These are phyloP conservation scores for Corvus moneduloides DNA, from an alignment of 2,113 vertebrate species.

Conservation along the genomic window DNA sequence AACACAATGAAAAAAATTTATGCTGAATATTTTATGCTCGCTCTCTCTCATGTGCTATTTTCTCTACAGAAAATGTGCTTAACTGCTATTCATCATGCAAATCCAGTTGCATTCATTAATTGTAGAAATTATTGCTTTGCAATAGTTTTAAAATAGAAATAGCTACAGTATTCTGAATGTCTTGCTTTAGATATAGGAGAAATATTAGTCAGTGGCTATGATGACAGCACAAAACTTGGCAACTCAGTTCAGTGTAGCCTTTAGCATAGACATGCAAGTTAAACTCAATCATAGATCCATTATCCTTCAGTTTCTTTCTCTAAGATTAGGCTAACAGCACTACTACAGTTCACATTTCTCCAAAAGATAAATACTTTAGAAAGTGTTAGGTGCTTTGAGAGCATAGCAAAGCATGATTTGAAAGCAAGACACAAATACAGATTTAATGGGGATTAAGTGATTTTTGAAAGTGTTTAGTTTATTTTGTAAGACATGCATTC, in stretches of 20 bases:
- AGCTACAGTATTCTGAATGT: not conserved
- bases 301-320: not conserved
- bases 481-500: not conserved
- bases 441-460: not conserved
- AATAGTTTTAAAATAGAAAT: not conserved
- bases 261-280: not conserved
- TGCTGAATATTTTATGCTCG: not conserved
- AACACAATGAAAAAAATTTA: rapidly evolving
- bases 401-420: not conserved
- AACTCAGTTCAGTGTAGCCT: not conserved
- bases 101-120: not conserved
- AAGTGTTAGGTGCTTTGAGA: not conserved
- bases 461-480: not conserved
- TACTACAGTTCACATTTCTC: not conserved
- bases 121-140: not conserved
- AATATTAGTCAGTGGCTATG: not conserved
- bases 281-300: not conserved
- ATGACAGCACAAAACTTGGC: not conserved
- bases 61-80: not conserved
- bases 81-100: not conserved
- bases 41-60: not conserved
- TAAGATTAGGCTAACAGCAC: not conserved
- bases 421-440: not conserved
- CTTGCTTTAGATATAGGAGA: not conserved
- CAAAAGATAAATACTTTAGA: not conserved